phyloP scores from a whole-genome alignment of 2,797 vertebrate species.

The Lepidocolaptes lacrymiger region DNA sequence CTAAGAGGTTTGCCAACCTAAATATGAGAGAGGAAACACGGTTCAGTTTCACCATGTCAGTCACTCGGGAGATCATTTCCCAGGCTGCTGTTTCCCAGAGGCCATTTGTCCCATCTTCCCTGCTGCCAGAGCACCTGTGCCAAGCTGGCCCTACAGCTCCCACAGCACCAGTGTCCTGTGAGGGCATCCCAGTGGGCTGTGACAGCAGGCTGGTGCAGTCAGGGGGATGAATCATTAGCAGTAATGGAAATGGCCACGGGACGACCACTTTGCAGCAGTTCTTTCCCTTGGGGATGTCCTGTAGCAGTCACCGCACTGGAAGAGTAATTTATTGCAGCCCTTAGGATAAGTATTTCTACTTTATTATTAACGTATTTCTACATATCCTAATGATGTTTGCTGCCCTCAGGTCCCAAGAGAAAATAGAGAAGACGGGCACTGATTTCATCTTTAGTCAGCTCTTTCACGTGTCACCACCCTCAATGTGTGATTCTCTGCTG shows the following conservation, averaged over 20 bases:
- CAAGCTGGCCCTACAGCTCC: neutral
- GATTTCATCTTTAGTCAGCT: neutral
- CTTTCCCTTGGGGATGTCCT: neutral
- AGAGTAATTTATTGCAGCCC: neutral
- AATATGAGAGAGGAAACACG: neutral
- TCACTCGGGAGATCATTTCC: neutral
- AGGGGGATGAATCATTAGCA: neutral
- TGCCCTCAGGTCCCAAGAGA: neutral
- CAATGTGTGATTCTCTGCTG: neutral
- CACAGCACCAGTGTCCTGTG: neutral
- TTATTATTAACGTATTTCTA: neutral
- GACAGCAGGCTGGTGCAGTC: rapidly evolving
- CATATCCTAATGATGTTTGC: neutral
- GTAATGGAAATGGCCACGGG: neutral
- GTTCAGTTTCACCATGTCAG: neutral
- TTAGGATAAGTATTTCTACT: neutral
- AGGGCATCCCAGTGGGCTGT: rapidly evolving
- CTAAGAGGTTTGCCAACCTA: neutral
- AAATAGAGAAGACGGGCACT: neutral
- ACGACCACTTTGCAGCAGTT: neutral
- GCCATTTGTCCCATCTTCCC: neutral
- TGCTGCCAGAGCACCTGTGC: rapidly evolving
- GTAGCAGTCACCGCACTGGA: neutral
- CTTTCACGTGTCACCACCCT: neutral
- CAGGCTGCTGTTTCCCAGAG: neutral